Conservation (phyloP, 2,888 invertebrate species). For the Eupithecia insigniata region DNA sequence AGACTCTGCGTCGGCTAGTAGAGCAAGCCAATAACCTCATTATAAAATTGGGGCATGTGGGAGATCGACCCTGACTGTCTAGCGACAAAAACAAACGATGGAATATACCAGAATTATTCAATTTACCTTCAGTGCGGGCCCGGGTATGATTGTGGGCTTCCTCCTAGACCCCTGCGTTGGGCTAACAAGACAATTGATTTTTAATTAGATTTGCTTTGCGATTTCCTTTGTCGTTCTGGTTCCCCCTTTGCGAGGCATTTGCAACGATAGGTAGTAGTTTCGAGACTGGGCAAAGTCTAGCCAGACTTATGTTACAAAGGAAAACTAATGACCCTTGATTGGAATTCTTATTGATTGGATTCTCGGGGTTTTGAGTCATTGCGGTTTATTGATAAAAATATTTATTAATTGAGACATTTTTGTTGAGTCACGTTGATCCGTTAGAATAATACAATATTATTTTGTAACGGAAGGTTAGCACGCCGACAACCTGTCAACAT, state of each 20-base stretch:
- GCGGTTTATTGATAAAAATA: slow-evolving; percentile 8
- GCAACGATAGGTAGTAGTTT: slow-evolving; percentile 9
- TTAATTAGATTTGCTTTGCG: slow-evolving; percentile 51
- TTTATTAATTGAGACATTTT: background rate
- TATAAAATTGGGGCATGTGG: slow-evolving; percentile 45
- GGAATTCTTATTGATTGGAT: background rate
- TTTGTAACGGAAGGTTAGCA: background rate
- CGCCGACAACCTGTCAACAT: background rate
- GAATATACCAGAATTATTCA: slow-evolving; percentile 70
- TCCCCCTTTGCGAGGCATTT: slow-evolving; percentile 24
- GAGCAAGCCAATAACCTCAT: slow-evolving; percentile 42
- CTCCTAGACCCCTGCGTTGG: slow-evolving; percentile 53
- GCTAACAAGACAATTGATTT: slow-evolving; percentile 61
- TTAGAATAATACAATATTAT: background rate
- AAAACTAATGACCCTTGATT: slow-evolving; percentile 3
- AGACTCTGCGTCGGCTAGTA: slow-evolving; percentile 32
- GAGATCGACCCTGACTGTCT: slow-evolving; percentile 43
- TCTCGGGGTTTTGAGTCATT: slow-evolving; percentile 8
- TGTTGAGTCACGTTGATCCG: background rate
- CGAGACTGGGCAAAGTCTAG: slow-evolving; percentile 8
- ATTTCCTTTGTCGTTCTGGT: slow-evolving; percentile 36
- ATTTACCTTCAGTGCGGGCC: slow-evolving; percentile 63
- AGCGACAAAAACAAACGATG: slow-evolving; percentile 45
- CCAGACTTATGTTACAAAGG: background rate
- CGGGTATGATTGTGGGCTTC: slow-evolving; percentile 69